Conservation (phyloP, 2,113 vertebrate genomes). For the Trogon melanurus region DNA sequence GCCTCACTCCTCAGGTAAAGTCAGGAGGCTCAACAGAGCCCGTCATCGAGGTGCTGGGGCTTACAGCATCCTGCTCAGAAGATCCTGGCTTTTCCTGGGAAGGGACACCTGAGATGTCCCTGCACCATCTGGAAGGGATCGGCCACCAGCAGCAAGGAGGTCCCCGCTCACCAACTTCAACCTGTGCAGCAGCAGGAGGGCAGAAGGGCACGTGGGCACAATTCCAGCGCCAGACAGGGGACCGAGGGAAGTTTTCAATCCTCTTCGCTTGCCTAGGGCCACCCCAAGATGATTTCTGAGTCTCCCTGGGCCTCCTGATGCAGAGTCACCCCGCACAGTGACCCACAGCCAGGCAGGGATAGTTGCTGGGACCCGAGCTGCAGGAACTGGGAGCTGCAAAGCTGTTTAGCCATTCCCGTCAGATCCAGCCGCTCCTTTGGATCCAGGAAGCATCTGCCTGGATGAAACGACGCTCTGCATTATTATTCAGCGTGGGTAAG, state of each 20-base stretch:
- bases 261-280: background rate
- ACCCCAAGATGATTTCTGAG: background rate
- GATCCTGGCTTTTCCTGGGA: background rate
- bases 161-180: background rate
- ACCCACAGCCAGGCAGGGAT: background rate
- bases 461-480: background rate
- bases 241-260: rapidly evolving
- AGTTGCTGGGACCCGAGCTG: background rate
- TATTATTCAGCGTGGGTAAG: background rate
- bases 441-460: background rate
- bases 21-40: background rate
- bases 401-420: background rate
- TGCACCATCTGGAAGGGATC: background rate
- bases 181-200: background rate
- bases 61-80: background rate
- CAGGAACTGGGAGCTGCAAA: background rate
- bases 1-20: background rate
- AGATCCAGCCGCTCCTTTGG: background rate
- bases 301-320: background rate
- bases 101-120: background rate
- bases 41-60: rapidly evolving
- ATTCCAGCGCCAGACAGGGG: background rate
- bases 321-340: background rate
- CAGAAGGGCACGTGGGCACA: background rate
- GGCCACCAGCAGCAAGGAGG: background rate